Conservation (phyloP, 1,140 invertebrate species). For the Trichomalopsis sarcophagae region DNA sequence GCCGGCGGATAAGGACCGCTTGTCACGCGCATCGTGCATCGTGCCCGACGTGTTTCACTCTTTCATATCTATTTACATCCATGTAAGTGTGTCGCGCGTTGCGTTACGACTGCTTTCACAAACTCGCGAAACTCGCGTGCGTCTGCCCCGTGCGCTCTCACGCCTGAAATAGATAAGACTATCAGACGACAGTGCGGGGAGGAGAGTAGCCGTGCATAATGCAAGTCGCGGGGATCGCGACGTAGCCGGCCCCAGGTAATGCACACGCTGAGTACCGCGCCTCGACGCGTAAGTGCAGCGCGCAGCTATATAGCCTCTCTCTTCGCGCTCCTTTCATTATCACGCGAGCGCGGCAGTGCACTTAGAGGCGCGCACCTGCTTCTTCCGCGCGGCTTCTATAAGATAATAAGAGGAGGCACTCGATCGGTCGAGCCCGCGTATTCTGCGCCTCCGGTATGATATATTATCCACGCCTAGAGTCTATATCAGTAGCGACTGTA, state of each 20-base stretch:
- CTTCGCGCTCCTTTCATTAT: constrained; percentile 27
- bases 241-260: background rate
- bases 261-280: background rate
- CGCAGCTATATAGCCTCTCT: background rate
- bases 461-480: no score
- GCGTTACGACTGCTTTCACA: no score
- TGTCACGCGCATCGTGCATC: background rate
- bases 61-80: no score
- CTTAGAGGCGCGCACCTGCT: constrained; percentile 44
- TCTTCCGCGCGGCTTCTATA: constrained; percentile 34
- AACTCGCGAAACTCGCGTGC: no score
- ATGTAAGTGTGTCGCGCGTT: no score
- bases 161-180: background rate
- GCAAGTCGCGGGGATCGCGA: background rate
- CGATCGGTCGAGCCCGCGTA: background rate
- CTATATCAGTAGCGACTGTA: no score
- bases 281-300: background rate
- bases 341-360: constrained; percentile 13
- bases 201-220: background rate
- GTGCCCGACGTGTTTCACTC: no score
- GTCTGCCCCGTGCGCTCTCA: background rate
- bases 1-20: constrained; percentile 68
- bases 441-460: no score
- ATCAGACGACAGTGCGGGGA: background rate
- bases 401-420: constrained; percentile 49